phyloP scores from a whole-genome alignment of 2,797 vertebrate species.

The Falco naumanni region DNA sequence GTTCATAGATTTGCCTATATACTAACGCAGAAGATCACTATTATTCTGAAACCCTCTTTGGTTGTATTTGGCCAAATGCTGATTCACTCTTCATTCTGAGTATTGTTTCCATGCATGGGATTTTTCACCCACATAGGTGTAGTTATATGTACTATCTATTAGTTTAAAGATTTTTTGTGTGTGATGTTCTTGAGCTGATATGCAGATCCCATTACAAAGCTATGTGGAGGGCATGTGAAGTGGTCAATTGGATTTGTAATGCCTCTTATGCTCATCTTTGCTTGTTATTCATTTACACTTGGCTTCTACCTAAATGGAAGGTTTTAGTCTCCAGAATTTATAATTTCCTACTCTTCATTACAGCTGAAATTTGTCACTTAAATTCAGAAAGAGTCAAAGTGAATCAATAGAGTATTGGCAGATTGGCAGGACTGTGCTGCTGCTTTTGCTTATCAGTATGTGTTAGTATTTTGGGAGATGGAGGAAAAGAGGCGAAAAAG shows the following conservation, averaged over 20 bases:
- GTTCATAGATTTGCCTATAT: background rate
- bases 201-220: background rate
- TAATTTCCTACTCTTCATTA: background rate
- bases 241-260: background rate
- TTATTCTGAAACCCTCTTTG: background rate
- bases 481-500: background rate
- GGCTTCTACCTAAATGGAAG: background rate
- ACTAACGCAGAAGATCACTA: background rate
- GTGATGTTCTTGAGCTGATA: background rate
- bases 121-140: background rate
- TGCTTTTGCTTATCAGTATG: background rate
- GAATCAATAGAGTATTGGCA: background rate
- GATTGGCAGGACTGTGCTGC: background rate
- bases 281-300: conserved; percentile 17
- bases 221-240: rapidly evolving
- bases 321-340: background rate
- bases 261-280: background rate
- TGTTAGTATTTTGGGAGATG: background rate
- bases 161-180: rapidly evolving
- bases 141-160: background rate
- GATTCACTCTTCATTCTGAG: background rate
- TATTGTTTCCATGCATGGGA: background rate
- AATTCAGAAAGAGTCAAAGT: background rate
- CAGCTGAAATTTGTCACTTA: conserved; percentile 3
- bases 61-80: background rate